A percentile compares a stretch with the other conserved stretches of the same genome.
phyloP scores from a whole-genome alignment of 1,140 invertebrate species.

The Charaxes varanes region DNA sequence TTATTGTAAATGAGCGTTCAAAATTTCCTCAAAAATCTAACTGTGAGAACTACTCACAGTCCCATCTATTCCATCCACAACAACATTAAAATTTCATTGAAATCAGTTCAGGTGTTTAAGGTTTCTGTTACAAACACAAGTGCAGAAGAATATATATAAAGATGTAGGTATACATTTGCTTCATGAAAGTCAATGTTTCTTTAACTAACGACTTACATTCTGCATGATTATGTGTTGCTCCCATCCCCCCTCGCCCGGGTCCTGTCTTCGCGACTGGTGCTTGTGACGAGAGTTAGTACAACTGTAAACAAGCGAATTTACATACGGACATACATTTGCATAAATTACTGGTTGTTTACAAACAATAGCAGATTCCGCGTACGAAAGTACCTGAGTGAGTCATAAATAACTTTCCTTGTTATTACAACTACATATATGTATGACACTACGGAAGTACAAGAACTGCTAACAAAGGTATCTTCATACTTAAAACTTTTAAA shows the following conservation, averaged over 20 bases:
- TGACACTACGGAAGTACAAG: no score
- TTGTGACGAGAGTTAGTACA: slow-evolving; percentile 7
- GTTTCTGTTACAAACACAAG: not conserved
- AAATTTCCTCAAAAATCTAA: no score
- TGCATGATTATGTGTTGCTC: slow-evolving; percentile 8
- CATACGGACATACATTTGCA: no score
- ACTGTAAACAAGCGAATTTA: slow-evolving; percentile 16
- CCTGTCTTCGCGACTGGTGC: not conserved
- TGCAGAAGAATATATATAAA: no score
- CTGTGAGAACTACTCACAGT: no score
- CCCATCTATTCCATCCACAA: no score
- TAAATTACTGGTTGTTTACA: slow-evolving; percentile 6
- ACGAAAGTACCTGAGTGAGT: not conserved
- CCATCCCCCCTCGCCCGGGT: not conserved
- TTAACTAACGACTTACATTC: slow-evolving; percentile 1
- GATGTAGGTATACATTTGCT: not conserved
- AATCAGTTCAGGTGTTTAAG: no score
- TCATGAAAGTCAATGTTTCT: not conserved
- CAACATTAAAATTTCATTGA: no score
- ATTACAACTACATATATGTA: no score
- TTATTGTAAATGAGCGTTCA: no score
- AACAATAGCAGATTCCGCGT: slow-evolving; percentile 7
- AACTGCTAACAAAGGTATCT: no score
- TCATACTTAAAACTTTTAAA: no score
- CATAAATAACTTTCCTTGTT: not conserved